Evolutionary conservation across 2,888 invertebrate species (phyloP).

Genomic region (Fragum sueziense): DNA sequence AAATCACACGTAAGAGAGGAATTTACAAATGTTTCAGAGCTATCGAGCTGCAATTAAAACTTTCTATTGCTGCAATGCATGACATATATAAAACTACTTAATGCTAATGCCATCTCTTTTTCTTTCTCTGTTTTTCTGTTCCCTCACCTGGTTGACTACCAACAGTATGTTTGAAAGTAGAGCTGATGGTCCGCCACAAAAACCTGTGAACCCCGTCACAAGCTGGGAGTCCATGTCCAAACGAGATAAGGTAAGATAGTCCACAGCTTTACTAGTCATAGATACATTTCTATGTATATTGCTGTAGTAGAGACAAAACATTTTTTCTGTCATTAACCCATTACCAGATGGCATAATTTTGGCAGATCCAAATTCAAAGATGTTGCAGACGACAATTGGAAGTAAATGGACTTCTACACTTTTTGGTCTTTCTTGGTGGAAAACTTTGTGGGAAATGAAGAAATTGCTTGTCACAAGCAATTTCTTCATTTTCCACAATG

Average conservation of each 20-base stretch:
- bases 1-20: too few relatives aligned
- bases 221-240: conserved; percentile 52
- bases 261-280: neutral
- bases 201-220: conserved; percentile 30
- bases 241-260: conserved; percentile 66
- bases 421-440: too few relatives aligned
- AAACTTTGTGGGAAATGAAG: too few relatives aligned
- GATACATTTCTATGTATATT: neutral
- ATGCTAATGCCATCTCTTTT: conserved; percentile 2
- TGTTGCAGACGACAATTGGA: too few relatives aligned
- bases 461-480: too few relatives aligned
- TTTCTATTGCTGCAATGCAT: too few relatives aligned
- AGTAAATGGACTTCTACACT: too few relatives aligned
- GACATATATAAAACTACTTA: neutral
- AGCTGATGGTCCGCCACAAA: conserved; percentile 48
- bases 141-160: conserved; percentile 14
- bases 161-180: conserved; percentile 73
- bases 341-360: too few relatives aligned
- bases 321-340: neutral
- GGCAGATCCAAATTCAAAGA: too few relatives aligned
- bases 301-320: neutral
- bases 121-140: conserved; percentile 17
- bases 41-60: too few relatives aligned
- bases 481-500: too few relatives aligned
- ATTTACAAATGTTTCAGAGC: too few relatives aligned